Evolutionary conservation across 1,140 invertebrate species (phyloP), one percentile per base, ranked within the genome.

Genomic region (Macrocentrus cingulum): DNA sequence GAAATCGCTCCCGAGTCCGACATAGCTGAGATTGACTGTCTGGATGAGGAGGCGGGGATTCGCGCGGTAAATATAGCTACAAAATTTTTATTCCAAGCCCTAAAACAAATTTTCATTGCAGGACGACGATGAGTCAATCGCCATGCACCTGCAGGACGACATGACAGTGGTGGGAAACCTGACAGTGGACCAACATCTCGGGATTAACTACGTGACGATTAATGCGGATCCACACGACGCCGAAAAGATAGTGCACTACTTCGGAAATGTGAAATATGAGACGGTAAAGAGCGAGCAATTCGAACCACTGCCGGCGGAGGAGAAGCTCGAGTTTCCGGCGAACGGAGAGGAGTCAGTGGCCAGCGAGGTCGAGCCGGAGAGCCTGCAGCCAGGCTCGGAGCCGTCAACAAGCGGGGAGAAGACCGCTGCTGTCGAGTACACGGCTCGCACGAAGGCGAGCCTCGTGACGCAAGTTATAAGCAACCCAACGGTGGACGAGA

Each of bases 141-240:
- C 76, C 11, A 74, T 80, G 68, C 74, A 79, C 44, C 55, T 80
- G 18, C 70, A 74, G 9, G 68, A 66, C n/a, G 68, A 78, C 18
- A 76, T 78, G 64, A 61, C 75, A n/a, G 75, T 79, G 9, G 76
- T 79, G n/a, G 74, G 68, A 36, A 78, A 76, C 59, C 61, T 79
- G 34, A 67, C 74, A 13, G 74, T 76, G 0, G 62, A 59, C 22
- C 69, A 67, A 15, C 70, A 76, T 39, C 64, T 80, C 57, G 76
- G 70, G 52, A 80, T 80, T 53, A 78, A 80, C 69, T 79, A 79
- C 63, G 77, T 79, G 2, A 75, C 74, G 0, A 78, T 79, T 44
- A 69, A 60, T 41, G 49, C 76, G 2, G 68, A 73, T 9, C 60
- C 67, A 42, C 66, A 75, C 36, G 69, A 45, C 55, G 56, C 65